Evolutionary conservation across 2,888 invertebrate species (phyloP), one percentile per base, ranked within the genome.

Genomic region (Ethmia dodecea): DNA sequence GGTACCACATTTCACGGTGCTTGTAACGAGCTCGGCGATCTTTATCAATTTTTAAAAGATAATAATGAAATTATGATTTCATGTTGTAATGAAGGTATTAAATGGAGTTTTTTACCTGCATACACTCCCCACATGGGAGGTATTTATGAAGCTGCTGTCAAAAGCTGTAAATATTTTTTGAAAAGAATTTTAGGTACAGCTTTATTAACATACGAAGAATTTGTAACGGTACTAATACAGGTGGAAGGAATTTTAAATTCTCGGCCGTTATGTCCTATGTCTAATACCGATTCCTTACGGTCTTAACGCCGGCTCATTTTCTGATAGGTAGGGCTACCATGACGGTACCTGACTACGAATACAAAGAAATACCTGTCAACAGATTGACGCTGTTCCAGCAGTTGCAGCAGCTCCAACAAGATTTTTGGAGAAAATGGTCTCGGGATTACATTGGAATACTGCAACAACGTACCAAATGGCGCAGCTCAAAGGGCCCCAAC

Each of bases 231-330:
- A 9, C 24, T 38, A 14, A 34, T 28, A 2, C 40, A 44, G 26
- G 38, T 49, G 11, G 55, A 57, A 30, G 49, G 43, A 2, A 38
- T 47, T 5, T 35, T 55, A 3, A 58, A 58, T 29, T 55, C 54
- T 3, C 38, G 56, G 11, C 55, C 55, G 8, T 11, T 58, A 13
- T 45, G 42, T 13, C 48, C 52, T 1, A 5, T 55, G 1, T 22
- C 30, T 9, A 50, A 53, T 1, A 30, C 44, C 3, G 49, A 55
- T 28, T 54, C 25, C 28, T 49, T 5, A 29, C 38, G 4, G 40
- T 45, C 3, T 40, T 63, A 4, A 59, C 60, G 4, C 60, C 61
- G 24, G 54, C 45, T 3, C 64, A 63, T 34, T 57, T 60, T 29
- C 34, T 65, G 5, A 43, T 62, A 13, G 56, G 56, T 24, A 30